These are phyloP conservation scores for Neopipo cinnamomea DNA, from an alignment of 2,113 vertebrate genomes.

Conservation along the genomic window DNA sequence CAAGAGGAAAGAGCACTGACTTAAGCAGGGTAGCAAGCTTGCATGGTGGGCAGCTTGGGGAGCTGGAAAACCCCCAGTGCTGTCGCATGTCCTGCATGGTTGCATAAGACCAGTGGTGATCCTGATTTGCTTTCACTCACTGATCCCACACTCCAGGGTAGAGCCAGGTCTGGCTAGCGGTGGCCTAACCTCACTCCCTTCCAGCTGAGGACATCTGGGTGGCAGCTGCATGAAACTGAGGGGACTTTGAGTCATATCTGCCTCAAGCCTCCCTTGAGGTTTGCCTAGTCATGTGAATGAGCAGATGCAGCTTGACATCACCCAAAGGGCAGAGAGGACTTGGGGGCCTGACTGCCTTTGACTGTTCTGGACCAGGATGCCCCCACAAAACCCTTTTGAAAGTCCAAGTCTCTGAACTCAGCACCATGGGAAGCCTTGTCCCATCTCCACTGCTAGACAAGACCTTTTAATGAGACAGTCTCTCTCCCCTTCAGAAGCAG, in stretches of 20 bases:
- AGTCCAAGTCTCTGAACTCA: not conserved
- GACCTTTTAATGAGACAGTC: not conserved
- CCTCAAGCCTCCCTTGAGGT: not conserved
- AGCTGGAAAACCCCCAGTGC: not conserved
- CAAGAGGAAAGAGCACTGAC: not conserved
- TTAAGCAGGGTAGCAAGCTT: not conserved
- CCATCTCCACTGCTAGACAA: not conserved
- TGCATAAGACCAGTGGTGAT: not conserved
- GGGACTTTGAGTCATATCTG: not conserved
- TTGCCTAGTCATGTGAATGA: not conserved
- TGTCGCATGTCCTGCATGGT: rapidly evolving
- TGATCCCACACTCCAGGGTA: rapidly evolving
- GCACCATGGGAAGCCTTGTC: not conserved
- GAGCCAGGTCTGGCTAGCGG: not conserved
- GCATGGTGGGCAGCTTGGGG: not conserved
- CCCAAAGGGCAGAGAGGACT: not conserved
- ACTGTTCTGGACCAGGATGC: not conserved
- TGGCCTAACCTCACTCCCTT: not conserved
- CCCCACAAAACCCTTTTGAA: not conserved
- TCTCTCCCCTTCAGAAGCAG: not conserved
- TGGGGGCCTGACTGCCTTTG: not conserved
- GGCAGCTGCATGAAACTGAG: not conserved
- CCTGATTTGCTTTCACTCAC: not conserved
- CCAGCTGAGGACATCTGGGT: not conserved
- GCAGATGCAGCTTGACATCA: not conserved